phyloP scores from a whole-genome alignment of 2,888 invertebrate species.

The Brachycybe producta region DNA sequence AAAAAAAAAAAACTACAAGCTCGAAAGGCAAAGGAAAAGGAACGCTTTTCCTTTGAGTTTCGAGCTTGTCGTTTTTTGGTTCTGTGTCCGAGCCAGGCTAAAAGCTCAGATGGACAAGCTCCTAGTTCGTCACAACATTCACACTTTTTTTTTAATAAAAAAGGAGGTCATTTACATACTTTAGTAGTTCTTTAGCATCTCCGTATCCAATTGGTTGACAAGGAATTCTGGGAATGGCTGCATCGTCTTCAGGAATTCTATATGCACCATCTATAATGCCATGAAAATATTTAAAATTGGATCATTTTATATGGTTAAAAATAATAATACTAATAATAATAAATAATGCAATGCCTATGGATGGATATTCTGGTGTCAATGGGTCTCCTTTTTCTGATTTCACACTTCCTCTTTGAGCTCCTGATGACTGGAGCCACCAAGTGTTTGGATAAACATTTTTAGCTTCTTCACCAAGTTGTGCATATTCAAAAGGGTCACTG shows the following conservation, averaged over 20 bases:
- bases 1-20: too few species aligned
- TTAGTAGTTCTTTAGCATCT: constrained; percentile 31
- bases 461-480: constrained; percentile 25
- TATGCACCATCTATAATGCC: constrained; percentile 25
- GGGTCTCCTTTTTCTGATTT: constrained; percentile 35
- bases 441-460: constrained; percentile 26
- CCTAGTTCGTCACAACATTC: too few species aligned
- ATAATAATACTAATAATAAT: too few species aligned
- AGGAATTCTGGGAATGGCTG: constrained; percentile 33
- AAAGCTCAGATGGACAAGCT: too few species aligned
- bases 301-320: background rate
- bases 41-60: too few species aligned
- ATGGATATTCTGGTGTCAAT: constrained; percentile 39
- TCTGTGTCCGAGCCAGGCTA: too few species aligned
- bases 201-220: constrained; percentile 35
- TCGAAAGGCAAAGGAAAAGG: too few species aligned
- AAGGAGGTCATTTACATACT: constrained; percentile 24
- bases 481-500: constrained; percentile 35
- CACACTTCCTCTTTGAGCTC: constrained; percentile 36
- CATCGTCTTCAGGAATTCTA: constrained; percentile 24
- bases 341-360: constrained; percentile 32
- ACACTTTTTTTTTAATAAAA: too few species aligned
- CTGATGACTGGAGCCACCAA: constrained; percentile 39
- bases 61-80: too few species aligned
- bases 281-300: too few species aligned